A percentile compares a stretch with the other conserved stretches of the same genome.
phyloP scores from a whole-genome alignment of 1,140 invertebrate species.

The Proctacanthus coquilletti region DNA sequence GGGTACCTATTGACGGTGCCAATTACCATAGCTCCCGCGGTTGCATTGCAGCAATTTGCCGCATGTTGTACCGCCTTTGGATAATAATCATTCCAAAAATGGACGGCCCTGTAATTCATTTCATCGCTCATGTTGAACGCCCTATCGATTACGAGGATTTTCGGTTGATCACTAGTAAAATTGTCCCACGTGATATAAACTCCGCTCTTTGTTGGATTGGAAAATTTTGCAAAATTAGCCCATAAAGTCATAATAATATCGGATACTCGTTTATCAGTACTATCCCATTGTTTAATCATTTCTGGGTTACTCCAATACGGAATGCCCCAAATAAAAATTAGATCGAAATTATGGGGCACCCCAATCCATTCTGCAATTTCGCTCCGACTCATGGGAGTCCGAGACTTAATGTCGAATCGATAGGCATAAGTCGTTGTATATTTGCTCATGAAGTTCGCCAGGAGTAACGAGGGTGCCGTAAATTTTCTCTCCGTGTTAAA shows the following conservation, averaged over 20 bases:
- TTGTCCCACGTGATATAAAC: constrained; percentile 54
- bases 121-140: constrained; percentile 55
- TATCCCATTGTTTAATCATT: constrained; percentile 47
- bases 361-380: constrained; percentile 55
- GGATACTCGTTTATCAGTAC: constrained; percentile 54
- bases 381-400: constrained; percentile 40
- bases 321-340: constrained; percentile 61
- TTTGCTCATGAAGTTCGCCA: constrained; percentile 45
- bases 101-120: constrained; percentile 55
- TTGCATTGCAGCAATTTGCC: constrained; percentile 49
- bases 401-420: constrained; percentile 57
- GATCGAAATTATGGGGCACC: constrained; percentile 61
- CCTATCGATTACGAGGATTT: constrained; percentile 52
- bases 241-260: constrained; percentile 62
- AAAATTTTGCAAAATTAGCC: constrained; percentile 53
- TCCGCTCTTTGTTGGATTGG: constrained; percentile 48
- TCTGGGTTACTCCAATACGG: constrained; percentile 42
- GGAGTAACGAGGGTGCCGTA: constrained; percentile 46
- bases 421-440: constrained; percentile 46
- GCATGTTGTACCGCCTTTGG: constrained; percentile 51
- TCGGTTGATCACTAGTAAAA: constrained; percentile 42
- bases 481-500: constrained; percentile 59
- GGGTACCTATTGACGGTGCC: no score
- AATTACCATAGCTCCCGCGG: constrained; percentile 13
- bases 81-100: constrained; percentile 70